Evolutionary conservation across 2,113 vertebrate species (phyloP), one percentile per base, ranked within the genome.

Genomic region (Peucedramus taeniatus): DNA sequence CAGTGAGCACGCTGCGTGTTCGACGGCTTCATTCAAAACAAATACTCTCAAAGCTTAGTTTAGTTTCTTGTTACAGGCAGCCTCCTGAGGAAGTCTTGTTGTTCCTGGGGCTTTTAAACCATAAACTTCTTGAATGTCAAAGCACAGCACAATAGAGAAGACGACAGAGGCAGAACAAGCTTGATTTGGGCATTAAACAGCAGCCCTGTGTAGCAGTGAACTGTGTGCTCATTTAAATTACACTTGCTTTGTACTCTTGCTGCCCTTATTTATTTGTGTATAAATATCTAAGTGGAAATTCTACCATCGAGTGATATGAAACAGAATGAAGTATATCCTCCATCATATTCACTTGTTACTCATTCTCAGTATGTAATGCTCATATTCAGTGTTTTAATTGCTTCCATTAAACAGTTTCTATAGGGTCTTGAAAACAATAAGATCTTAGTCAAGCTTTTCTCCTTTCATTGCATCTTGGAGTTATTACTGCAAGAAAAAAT

Each of bases 271-370:
- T 94, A 86, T 89, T 95, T 94, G 71, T 91, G 30, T 87, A 63
- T 90, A 96, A 90, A 92, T 93, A 96, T 85, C 89, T 51, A 66
- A 93, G 64, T 64, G 93, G 93, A 93, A 91, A 84, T 90, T 86
- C 83, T 79, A 37, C 81, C 75, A 51, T 72, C 57, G 59, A 92
- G 77, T 60, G 90, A 79, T 87, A 79, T 40, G 85, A 91, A 96
- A 83, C 60, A 79, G 74, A 80, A 61, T 93, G 82, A 96, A 94
- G 57, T 82, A 50, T 71, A 90, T 69, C 79, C 87, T 95, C 92
- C 83, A 56, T 96, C 96, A 89, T 89, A 94, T 81, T 89, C 94
- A 95, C 93, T 97, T 96, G 94, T 94, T 96, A 87, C 80, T 92
- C 71, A 89, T 83, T 94, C 89, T 97, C 72, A 47, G 76, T 75